Evolutionary conservation across 2,888 invertebrate genomes (phyloP).

Genomic region (Omphaloscelis lunosa): DNA sequence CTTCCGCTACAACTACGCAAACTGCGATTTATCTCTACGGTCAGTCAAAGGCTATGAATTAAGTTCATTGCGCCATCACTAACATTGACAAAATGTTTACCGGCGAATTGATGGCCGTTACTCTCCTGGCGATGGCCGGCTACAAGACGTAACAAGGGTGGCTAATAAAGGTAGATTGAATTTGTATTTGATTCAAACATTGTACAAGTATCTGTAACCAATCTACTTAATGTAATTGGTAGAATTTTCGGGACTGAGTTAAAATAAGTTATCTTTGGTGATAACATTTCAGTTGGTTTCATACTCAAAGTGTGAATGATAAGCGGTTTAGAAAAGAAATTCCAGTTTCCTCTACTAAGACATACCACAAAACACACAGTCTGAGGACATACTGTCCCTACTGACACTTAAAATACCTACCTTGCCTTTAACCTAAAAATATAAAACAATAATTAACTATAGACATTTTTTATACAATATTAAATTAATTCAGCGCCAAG

Average conservation of each 20-base stretch:
- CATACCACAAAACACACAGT: not conserved
- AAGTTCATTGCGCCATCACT: conserved; percentile 32
- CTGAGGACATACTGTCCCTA: too few relatives aligned
- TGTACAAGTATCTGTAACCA: not conserved
- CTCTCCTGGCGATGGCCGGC: not conserved
- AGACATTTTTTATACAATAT: not conserved
- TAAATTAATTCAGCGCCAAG: not conserved
- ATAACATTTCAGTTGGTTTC: not conserved
- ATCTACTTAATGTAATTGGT: not conserved
- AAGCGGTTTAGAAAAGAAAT: not conserved
- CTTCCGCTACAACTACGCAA: not conserved
- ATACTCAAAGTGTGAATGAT: too few relatives aligned
- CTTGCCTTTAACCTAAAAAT: not conserved
- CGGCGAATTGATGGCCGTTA: conserved; percentile 9
- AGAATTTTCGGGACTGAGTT: not conserved
- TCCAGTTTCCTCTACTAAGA: not conserved
- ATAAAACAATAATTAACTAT: too few relatives aligned
- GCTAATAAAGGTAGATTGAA: not conserved
- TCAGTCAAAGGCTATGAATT: conserved; percentile 30
- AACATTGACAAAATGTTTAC: conserved; percentile 37
- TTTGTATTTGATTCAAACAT: not conserved
- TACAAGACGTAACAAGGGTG: not conserved
- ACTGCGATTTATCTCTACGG: not conserved
- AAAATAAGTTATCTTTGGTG: not conserved
- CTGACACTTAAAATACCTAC: too few relatives aligned